Conservation (phyloP, 2,797 vertebrate genomes). For the Urophycis tenuis region DNA sequence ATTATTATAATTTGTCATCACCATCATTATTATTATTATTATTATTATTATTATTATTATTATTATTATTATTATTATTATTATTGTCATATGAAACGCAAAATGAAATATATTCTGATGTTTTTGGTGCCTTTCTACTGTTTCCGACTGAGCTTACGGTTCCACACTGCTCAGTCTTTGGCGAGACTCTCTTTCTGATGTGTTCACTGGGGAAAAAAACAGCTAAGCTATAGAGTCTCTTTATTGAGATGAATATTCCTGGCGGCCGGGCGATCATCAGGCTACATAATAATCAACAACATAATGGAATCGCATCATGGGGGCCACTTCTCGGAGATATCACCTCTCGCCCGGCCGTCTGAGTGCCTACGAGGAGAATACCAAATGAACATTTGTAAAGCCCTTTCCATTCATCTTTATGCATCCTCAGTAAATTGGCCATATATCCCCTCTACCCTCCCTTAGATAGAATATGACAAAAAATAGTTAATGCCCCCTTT, state of each 20-base stretch:
- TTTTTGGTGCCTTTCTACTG: neutral
- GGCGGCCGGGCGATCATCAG: slow-evolving; percentile 29
- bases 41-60: neutral
- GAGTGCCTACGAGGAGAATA: slow-evolving; percentile 37
- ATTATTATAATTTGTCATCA: neutral
- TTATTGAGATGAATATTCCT: slow-evolving; percentile 52
- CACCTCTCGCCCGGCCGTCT: slow-evolving; percentile 42
- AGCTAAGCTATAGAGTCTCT: slow-evolving; percentile 30
- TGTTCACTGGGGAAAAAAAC: slow-evolving; percentile 16
- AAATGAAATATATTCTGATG: neutral
- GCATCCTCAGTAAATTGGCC: slow-evolving; percentile 34
- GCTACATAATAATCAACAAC: slow-evolving; percentile 46
- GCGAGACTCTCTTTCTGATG: slow-evolving; percentile 17
- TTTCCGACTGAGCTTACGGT: neutral
- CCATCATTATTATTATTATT: neutral
- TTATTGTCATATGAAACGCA: neutral
- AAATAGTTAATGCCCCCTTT: slow-evolving; percentile 47
- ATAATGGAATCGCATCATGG: slow-evolving; percentile 43
- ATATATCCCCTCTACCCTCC: slow-evolving; percentile 11
- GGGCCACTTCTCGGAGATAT: slow-evolving; percentile 31
- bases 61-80: neutral
- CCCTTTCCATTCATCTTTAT: slow-evolving; percentile 19
- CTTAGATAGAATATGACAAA: slow-evolving; percentile 39
- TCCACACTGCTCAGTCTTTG: neutral
- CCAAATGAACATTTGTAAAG: slow-evolving; percentile 26